Percentiles rank a stretch among this genome's conserved stretches.
These are phyloP conservation scores for Gallinago undulata DNA, from an alignment of 2,113 vertebrate genomes.

Conservation along the genomic window DNA sequence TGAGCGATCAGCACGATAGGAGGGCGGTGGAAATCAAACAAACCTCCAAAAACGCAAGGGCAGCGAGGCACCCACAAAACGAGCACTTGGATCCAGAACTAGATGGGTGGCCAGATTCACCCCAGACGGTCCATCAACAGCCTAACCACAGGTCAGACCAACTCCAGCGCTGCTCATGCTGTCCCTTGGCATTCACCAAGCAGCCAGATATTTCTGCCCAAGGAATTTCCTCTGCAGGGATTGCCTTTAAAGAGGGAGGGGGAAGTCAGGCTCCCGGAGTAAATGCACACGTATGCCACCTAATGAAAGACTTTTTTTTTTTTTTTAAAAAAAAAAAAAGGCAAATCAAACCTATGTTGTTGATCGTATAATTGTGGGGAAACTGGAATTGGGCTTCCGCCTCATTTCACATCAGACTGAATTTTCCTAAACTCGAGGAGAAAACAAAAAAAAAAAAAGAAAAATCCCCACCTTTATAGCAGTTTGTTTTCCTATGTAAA, in stretches of 20 bases:
- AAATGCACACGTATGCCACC: background rate
- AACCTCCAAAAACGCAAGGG: slow-evolving; percentile 45
- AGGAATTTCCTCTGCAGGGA: slow-evolving; percentile 52
- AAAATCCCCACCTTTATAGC: background rate
- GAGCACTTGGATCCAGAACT: slow-evolving; percentile 8
- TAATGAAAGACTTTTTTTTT: background rate
- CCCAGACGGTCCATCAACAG: slow-evolving; percentile 58
- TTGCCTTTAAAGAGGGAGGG: slow-evolving; percentile 20
- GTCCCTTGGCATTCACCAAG: background rate
- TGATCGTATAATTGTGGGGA: background rate
- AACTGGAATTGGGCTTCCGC: background rate
- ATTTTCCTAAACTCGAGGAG: background rate
- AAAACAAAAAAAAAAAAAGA: background rate
- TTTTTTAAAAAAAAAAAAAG: background rate
- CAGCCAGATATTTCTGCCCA: slow-evolving; percentile 46
- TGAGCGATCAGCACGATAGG: slow-evolving; percentile 47
- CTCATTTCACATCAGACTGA: background rate
- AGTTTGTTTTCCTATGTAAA: background rate
- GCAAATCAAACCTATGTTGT: background rate
- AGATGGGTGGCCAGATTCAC: slow-evolving; percentile 65
- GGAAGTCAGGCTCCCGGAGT: background rate
- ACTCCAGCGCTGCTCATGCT: slow-evolving; percentile 27
- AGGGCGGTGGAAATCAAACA: slow-evolving; percentile 60
- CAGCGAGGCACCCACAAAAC: slow-evolving; percentile 44
- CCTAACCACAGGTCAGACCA: slow-evolving; percentile 64